Base-by-base conservation (phyloP, 1,140 invertebrate species). In the Platyura marginata region DNA sequence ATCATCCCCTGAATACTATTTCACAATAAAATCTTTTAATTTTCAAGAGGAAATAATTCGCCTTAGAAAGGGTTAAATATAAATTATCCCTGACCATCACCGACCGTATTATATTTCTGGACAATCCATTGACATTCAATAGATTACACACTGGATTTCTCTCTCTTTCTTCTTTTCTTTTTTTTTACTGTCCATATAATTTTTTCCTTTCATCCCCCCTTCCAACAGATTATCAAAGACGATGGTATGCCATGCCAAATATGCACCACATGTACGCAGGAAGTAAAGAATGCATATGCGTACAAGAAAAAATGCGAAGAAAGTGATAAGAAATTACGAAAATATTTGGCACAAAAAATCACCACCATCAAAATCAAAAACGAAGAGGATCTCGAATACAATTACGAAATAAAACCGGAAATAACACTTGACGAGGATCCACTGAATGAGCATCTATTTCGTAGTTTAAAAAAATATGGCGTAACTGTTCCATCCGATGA, bases 211-310 rank as follows among this genome's bases (percentile, higher is more conserved):
- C n/a, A 32, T 9, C 4, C 22, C 23, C 8, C 10, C 15, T 40
- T 40, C 9, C 6, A 40, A 3, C 23, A 41, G 40, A 29, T 41
- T 29, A 23, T 25, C 4, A 4, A 8, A 25, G 25, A 41, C 16
- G 40, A 41, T 20, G 40, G 40, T 15, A 29, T 41, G 22, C 40
- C 40, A 11, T 16, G 29, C 11, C 23, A 41, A 32, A 16, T 41
- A 21, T 41, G 40, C 16, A 41, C 23, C 19, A 18, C 19, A 29
- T 41, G 40, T 18, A 41, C 22, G 1, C 18, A 25, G 23, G 25
- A 25, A 18, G 40, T 23, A 10, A 20, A 29, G 23, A n/a, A 21
- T 8, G 25, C 40, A 15, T 41, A 41, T 19, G 19, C 13, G 13
- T 41, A 25, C 13, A 41, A 41, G 21, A 11, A 18, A 6, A 25